Conservation (phyloP, 2,888 invertebrate genomes). For the Psylliodes chrysocephalus region DNA sequence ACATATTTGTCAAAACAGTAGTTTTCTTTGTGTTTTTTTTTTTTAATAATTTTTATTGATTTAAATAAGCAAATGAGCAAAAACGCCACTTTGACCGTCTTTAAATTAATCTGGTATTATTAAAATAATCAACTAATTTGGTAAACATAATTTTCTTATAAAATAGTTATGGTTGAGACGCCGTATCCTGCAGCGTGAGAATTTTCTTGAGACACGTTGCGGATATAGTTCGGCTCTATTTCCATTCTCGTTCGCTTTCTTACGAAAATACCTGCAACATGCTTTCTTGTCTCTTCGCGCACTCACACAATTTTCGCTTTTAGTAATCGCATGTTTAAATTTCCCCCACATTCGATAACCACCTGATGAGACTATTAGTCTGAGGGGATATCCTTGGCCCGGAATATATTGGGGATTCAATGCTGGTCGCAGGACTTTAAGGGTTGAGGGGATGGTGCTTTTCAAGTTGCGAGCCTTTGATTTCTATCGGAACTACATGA, state of each 20-base stretch:
- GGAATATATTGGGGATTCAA: conserved; percentile 8
- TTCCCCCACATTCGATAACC: conserved; percentile 30
- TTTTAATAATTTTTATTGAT: too few relatives aligned
- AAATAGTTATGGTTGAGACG: conserved; percentile 10
- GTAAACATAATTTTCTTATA: not conserved
- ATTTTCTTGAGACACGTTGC: conserved; percentile 60
- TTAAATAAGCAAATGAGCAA: too few relatives aligned
- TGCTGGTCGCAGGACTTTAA: conserved; percentile 11
- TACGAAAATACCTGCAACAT: conserved; percentile 51
- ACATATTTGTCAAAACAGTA: too few relatives aligned
- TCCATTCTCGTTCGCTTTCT: conserved; percentile 38
- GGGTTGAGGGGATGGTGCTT: not conserved
- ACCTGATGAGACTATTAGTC: conserved; percentile 33
- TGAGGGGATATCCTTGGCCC: conserved; percentile 7
- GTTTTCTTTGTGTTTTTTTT: too few relatives aligned
- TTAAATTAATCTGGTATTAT: not conserved
- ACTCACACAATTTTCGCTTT: conserved; percentile 29
- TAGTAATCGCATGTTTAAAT: conserved; percentile 29
- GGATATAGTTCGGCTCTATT: conserved; percentile 49
- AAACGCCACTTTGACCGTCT: too few relatives aligned
- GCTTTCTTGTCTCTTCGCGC: conserved; percentile 29
- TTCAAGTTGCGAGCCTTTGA: too few relatives aligned
- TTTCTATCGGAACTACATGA: too few relatives aligned
- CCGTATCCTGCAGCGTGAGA: conserved; percentile 57
- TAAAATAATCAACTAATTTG: not conserved